These are phyloP conservation scores for Rhizomys pruinosus DNA, from an alignment of 2,113 vertebrate genomes.

Conservation along the genomic window DNA sequence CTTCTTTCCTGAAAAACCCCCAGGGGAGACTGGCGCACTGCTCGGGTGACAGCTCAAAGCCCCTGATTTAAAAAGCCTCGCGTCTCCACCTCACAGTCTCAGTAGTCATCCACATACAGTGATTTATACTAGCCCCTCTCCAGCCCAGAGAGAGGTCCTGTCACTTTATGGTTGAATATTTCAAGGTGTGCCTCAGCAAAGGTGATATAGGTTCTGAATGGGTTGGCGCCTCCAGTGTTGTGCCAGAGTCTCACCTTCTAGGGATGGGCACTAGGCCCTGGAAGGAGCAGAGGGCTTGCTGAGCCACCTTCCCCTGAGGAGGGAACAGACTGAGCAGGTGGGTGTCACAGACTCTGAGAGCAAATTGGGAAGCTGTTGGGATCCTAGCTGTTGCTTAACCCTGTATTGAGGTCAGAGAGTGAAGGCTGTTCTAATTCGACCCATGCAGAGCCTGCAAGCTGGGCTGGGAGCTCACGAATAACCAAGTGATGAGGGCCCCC, in stretches of 20 bases:
- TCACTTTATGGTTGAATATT: neutral
- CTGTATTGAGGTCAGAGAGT: accelerated
- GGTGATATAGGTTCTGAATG: accelerated
- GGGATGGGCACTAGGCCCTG: neutral
- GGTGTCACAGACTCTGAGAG: accelerated
- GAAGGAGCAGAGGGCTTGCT: accelerated
- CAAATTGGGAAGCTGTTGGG: neutral
- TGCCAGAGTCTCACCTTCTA: neutral
- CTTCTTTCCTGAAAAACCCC: neutral
- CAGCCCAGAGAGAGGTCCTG: accelerated
- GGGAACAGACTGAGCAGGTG: neutral
- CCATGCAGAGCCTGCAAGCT: accelerated
- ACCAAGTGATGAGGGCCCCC: accelerated
- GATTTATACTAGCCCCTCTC: accelerated
- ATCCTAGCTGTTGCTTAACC: neutral
- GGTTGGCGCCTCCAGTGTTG: neutral
- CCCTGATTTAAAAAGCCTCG: neutral
- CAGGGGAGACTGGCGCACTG: neutral
- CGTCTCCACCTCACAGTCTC: neutral
- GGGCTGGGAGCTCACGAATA: accelerated
- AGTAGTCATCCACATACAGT: neutral
- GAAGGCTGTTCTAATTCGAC: accelerated
- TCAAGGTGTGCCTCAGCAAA: neutral
- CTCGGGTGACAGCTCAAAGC: neutral
- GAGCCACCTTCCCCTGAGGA: accelerated